Conservation (phyloP, 2,797 vertebrate genomes). For the Hippopotamyrus pictus region DNA sequence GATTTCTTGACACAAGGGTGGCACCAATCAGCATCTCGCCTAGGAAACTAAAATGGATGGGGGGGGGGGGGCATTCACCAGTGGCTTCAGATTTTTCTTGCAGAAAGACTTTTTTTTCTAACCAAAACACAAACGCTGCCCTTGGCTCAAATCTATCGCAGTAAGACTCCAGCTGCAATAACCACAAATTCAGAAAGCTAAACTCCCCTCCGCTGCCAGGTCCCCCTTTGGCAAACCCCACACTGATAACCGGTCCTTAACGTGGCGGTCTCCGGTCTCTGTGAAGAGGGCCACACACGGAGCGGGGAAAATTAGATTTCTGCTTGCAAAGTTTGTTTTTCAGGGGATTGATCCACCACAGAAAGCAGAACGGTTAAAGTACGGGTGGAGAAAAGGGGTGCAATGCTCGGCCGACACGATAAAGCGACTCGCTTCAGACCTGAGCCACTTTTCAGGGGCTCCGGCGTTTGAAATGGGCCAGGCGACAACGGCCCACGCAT, state of each 20-base stretch:
- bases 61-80: not conserved
- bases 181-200: not conserved
- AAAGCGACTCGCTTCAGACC: not conserved
- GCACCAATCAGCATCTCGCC: not conserved
- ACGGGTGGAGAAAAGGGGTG: not conserved
- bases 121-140: not conserved
- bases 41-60: not conserved
- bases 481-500: not conserved
- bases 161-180: not conserved
- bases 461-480: not conserved
- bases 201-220: not conserved
- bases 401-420: not conserved
- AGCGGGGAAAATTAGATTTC: not conserved
- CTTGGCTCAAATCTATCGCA: not conserved
- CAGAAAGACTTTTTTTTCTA: not conserved
- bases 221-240: not conserved
- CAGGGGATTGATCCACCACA: not conserved
- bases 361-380: not conserved
- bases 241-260: not conserved
- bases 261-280: not conserved
- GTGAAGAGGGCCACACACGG: slow-evolving; percentile 8
- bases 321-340: slow-evolving; percentile 2
- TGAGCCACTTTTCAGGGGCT: not conserved
- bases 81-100: not conserved
- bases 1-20: not conserved